phyloP scores from a whole-genome alignment of 2,797 vertebrate genomes.

The Xerus rutilus region DNA sequence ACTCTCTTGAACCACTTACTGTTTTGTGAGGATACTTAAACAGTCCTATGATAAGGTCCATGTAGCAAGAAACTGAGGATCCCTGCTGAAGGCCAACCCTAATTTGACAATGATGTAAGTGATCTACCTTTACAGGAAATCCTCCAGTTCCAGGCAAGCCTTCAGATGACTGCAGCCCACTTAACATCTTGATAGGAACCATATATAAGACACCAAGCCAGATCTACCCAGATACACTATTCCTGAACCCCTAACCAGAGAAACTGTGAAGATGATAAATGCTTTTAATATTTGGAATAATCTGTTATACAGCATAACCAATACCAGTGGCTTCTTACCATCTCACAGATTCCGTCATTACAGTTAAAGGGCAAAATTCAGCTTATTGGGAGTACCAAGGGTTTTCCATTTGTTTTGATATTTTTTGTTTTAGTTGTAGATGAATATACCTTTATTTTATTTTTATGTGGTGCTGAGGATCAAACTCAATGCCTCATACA shows the following conservation, averaged over 20 bases:
- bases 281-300: background rate
- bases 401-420: background rate
- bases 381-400: background rate
- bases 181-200: background rate
- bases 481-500: too few species aligned
- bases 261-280: slow-evolving; percentile 1
- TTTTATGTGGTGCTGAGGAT: too few species aligned
- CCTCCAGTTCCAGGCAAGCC: background rate
- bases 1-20: background rate
- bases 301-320: background rate
- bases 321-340: background rate
- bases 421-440: too few species aligned
- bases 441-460: too few species aligned
- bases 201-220: background rate
- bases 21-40: background rate
- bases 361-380: background rate
- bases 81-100: background rate
- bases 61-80: slow-evolving; percentile 13
- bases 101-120: slow-evolving; percentile 4
- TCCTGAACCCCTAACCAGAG: background rate
- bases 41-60: background rate
- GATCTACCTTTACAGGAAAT: background rate
- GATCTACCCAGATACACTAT: background rate
- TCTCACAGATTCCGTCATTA: background rate
- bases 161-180: background rate